Evolutionary conservation across 2,888 invertebrate genomes (phyloP), one percentile per base, ranked within the genome.

Genomic region (Caenorhabditis drosophilae): DNA sequence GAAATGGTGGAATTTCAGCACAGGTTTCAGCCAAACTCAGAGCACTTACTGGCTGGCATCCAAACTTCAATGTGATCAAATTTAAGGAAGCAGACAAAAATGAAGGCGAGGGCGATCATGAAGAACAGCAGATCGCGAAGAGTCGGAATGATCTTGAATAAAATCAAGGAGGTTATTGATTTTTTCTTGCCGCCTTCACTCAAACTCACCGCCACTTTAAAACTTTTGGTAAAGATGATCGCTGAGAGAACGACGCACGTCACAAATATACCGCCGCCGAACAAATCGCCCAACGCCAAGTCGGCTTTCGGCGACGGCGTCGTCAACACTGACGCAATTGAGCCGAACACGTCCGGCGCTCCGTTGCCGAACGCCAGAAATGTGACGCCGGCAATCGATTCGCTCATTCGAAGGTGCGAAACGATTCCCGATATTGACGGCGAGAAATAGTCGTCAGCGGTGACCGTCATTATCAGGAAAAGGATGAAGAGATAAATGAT

Each of bases 341-440:
- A 87, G 9, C 89, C 88, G 77, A 90, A 89, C 47, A 90, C 86
- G 82, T 90, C 90, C 2, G 90, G 89, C 0, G 89, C 88, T 36
- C 89, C 89, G 80, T 90, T 90, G 25, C 89, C 90, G 80, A 90
- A 89, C 0, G 90, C 89, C 70, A 90, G 79, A 70, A 90, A 86
- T 18, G 89, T 90, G 7, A 89, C 89, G 2, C 90, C 90, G 53
- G 86, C 86, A 47, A 86, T 80, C 64, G 85, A 86, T 73, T 86
- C 85, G 66, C 84, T 85, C 48, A 87, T 84, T 35, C 80, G 76
- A 54, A 86, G 62, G 18, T 85, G 85, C 49, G 84, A 81, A 4
- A 86, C 84, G 26, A 86, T 86, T n/a, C 85, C 85, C 3, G 84
- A 81, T 54, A 86, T 78, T 15, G 84, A 79, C 18, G 85, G 84